Percentiles rank a stretch among this genome's conserved stretches.
Conservation (phyloP, 1,140 invertebrate genomes). For the Brachionus asplanchnoidis region DNA sequence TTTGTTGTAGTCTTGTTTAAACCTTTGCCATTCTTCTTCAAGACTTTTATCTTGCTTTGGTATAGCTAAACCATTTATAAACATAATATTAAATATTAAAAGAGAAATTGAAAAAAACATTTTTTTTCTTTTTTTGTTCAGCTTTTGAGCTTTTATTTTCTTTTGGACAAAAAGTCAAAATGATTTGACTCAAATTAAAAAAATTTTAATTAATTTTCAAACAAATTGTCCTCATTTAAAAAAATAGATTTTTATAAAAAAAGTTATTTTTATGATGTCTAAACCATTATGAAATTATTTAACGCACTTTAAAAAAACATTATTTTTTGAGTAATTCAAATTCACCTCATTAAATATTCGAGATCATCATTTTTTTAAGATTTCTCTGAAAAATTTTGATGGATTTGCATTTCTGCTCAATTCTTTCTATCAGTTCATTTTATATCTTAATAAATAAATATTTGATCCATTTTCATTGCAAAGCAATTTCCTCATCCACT, state of each 20-base stretch:
- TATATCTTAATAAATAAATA: no score
- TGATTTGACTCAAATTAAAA: not conserved
- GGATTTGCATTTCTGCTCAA: constrained; percentile 4
- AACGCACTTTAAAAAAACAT: no score
- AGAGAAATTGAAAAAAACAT: not conserved
- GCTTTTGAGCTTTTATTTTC: not conserved
- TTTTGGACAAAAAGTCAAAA: not conserved
- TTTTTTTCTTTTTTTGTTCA: not conserved
- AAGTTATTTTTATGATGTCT: no score
- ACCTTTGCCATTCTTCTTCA: not conserved
- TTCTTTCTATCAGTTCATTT: not conserved
- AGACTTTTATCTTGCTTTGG: not conserved
- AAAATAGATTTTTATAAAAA: no score
- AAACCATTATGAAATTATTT: no score
- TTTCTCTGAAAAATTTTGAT: not conserved
- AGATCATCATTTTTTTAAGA: not conserved
- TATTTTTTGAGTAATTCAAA: no score
- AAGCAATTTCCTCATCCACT: no score
- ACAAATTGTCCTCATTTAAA: not conserved
- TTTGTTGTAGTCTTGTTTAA: not conserved
- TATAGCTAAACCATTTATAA: not conserved
- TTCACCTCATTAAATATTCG: not conserved
- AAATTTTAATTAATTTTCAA: not conserved
- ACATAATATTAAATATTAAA: not conserved
- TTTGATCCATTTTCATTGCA: no score